Evolutionary conservation across 2,797 vertebrate species (phyloP).

Genomic region (Luscinia megarhynchos): DNA sequence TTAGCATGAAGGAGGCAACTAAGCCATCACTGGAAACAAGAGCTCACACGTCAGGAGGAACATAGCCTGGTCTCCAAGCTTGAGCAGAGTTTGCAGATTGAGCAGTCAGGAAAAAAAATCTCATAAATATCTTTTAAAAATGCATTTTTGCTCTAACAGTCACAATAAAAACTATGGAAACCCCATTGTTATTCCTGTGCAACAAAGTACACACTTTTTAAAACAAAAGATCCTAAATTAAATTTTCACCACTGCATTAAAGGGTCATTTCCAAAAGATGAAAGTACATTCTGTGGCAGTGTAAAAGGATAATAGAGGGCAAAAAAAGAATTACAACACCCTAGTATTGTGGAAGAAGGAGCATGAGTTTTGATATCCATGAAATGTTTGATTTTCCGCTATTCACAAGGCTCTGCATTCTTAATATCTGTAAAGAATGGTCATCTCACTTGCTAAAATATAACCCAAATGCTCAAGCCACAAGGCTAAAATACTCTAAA

Average conservation of each 20-base stretch:
- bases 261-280: conserved; percentile 45
- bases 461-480: conserved; percentile 22
- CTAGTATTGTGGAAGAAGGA: conserved; percentile 43
- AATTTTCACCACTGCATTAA: conserved; percentile 41
- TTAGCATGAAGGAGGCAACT: neutral
- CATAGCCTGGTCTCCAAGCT: neutral
- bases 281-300: conserved; percentile 30
- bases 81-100: neutral
- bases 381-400: conserved; percentile 70
- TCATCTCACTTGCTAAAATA: conserved; percentile 58
- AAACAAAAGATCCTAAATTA: conserved; percentile 37
- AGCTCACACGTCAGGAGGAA: neutral
- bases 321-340: conserved; percentile 41
- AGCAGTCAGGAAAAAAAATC: neutral
- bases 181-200: neutral
- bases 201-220: neutral
- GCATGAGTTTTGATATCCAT: conserved; percentile 57
- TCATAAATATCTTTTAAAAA: neutral
- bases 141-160: neutral
- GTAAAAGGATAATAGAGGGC: conserved; percentile 50
- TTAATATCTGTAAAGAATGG: conserved; percentile 72
- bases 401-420: conserved; percentile 60
- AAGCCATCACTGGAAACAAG: neutral
- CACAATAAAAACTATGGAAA: neutral
- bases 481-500: conserved; percentile 38